phyloP scores from a whole-genome alignment of 2,888 invertebrate genomes.

The Ochropacha duplaris region DNA sequence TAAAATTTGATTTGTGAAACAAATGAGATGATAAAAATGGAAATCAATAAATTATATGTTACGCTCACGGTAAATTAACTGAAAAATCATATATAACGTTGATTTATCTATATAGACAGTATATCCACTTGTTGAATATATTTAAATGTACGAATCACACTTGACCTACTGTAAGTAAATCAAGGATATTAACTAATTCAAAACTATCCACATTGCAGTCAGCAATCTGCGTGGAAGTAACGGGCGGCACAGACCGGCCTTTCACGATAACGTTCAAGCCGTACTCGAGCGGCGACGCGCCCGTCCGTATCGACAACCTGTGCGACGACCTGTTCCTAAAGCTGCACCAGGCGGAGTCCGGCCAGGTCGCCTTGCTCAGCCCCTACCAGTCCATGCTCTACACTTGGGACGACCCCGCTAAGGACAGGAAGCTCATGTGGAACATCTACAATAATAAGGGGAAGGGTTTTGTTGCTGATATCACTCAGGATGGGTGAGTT shows the following conservation, averaged over 20 bases:
- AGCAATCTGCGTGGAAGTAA: slow-evolving; percentile 87
- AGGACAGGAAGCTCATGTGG: slow-evolving; percentile 88
- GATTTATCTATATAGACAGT: no score
- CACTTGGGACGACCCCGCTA: slow-evolving; percentile 93
- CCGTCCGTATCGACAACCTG: slow-evolving; percentile 92
- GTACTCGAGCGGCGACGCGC: slow-evolving; percentile 90
- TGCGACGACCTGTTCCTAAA: slow-evolving; percentile 92
- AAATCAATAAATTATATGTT: no score
- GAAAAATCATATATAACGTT: no score
- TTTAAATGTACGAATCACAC: no score
- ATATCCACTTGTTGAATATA: no score
- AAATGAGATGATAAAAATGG: no score
- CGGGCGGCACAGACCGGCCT: slow-evolving; percentile 88
- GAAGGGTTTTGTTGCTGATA: slow-evolving; percentile 88
- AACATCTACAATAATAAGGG: slow-evolving; percentile 91
- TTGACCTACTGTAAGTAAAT: no score
- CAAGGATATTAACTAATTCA: no score
- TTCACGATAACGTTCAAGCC: slow-evolving; percentile 89
- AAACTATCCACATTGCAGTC: slow-evolving; percentile 67
- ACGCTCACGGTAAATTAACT: no score
- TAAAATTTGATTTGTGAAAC: no score
- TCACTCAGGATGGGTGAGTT: slow-evolving; percentile 85
- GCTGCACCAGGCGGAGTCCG: slow-evolving; percentile 78
- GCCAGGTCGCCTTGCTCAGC: slow-evolving; percentile 88
- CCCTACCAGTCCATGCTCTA: slow-evolving; percentile 89